These are phyloP conservation scores for Carterocephalus palaemon DNA, from an alignment of 2,888 invertebrate species.

Conservation along the genomic window DNA sequence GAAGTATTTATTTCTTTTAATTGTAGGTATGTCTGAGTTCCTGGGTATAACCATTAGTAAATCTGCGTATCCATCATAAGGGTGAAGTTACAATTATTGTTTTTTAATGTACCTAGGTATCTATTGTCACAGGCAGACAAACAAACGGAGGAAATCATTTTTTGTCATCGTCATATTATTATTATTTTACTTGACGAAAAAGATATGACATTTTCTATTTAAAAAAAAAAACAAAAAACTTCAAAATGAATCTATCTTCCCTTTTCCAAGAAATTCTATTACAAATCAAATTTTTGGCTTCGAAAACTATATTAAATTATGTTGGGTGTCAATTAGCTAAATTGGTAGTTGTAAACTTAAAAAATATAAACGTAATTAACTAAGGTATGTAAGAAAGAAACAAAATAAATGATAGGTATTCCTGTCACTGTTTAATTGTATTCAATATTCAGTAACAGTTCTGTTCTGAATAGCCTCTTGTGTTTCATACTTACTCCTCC, in stretches of 20 bases:
- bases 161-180: too few relatives aligned
- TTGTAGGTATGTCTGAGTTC: too few relatives aligned
- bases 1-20: too few relatives aligned
- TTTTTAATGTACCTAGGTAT: too few relatives aligned
- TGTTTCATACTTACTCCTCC: too few relatives aligned
- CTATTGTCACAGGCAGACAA: too few relatives aligned
- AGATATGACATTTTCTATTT: neutral
- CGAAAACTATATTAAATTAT: slow-evolving; percentile 74
- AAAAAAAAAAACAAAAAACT: slow-evolving; percentile 55
- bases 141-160: too few relatives aligned
- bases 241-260: slow-evolving; percentile 77
- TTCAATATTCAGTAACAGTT: neutral
- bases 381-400: slow-evolving; percentile 37
- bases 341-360: slow-evolving; percentile 65
- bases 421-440: too few relatives aligned
- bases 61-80: too few relatives aligned
- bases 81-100: too few relatives aligned
- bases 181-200: too few relatives aligned
- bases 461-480: neutral
- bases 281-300: slow-evolving; percentile 70
- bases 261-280: slow-evolving; percentile 69
- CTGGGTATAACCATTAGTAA: too few relatives aligned
- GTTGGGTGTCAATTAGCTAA: slow-evolving; percentile 73
- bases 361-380: slow-evolving; percentile 63
- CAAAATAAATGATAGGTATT: slow-evolving; percentile 7